phyloP scores from a whole-genome alignment of 1,140 invertebrate genomes.

The Agrypnia vestita region DNA sequence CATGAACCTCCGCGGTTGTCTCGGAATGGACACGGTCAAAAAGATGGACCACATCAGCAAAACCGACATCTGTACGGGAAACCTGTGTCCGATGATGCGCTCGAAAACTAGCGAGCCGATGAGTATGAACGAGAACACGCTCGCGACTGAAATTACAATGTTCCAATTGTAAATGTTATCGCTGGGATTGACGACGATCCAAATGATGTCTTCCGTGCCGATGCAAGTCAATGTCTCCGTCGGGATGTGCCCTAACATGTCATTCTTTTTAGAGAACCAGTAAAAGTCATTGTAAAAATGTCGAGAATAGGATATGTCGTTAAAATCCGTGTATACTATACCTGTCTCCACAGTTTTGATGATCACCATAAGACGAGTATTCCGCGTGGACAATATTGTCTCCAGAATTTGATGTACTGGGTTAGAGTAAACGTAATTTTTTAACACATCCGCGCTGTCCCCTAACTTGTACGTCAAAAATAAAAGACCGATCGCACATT shows the following conservation, averaged over 20 bases:
- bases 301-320: not conserved
- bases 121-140: not conserved
- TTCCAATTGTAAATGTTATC: not conserved
- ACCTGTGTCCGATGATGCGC: not conserved
- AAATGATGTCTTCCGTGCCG: not conserved
- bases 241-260: too few species aligned
- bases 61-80: not conserved
- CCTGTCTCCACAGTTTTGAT: not conserved
- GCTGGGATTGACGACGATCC: not conserved
- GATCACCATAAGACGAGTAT: not conserved
- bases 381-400: not conserved
- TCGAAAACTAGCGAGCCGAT: not conserved
- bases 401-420: not conserved
- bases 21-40: conserved; percentile 9
- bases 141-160: not conserved
- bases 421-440: not conserved
- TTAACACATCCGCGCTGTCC: not conserved
- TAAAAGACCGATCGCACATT: not conserved
- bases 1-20: not conserved
- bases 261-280: not conserved
- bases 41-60: conserved; percentile 26
- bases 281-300: not conserved
- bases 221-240: not conserved
- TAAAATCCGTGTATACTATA: not conserved
- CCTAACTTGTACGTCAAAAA: not conserved